Evolutionary conservation across 2,113 vertebrate species (phyloP).

Genomic region (Atherinomorus stipes): DNA sequence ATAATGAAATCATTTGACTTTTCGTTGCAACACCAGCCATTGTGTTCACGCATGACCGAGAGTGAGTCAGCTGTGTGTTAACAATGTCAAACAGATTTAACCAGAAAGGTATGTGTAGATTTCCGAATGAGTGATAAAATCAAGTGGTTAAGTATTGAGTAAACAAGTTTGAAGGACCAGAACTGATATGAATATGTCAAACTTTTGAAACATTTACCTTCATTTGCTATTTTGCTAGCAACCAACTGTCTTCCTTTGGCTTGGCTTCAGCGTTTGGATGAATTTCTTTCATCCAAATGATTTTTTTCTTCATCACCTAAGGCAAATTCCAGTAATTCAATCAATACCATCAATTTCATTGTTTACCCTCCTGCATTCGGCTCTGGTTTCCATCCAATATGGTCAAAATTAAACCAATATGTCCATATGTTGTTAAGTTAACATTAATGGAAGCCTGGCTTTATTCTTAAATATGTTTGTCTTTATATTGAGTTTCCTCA

Average conservation of each 20-base stretch:
- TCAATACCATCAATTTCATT: conserved; percentile 70
- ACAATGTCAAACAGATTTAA: background rate
- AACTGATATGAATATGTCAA: background rate
- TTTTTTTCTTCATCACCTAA: conserved; percentile 41
- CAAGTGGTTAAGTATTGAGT: too few relatives aligned
- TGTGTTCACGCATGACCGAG: conserved; percentile 15
- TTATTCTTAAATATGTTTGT: conserved; percentile 9
- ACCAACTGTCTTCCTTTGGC: background rate
- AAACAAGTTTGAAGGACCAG: too few relatives aligned
- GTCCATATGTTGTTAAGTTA: conserved; percentile 57
- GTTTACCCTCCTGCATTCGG: conserved; percentile 58
- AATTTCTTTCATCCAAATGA: conserved; percentile 34
- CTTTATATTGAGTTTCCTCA: background rate
- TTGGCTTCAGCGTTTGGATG: background rate
- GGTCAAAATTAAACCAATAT: conserved; percentile 57
- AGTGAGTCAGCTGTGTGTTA: conserved; percentile 1
- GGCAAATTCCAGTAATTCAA: conserved; percentile 66
- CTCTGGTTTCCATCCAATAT: conserved; percentile 56
- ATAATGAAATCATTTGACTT: conserved; percentile 43
- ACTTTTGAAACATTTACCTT: background rate
- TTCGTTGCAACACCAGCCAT: conserved; percentile 19
- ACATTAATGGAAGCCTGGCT: conserved; percentile 52
- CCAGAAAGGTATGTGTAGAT: background rate
- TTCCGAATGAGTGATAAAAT: too few relatives aligned
- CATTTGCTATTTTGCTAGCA: background rate